Evolutionary conservation across 2,888 invertebrate genomes (phyloP).

Genomic region (Morpho achilles): DNA sequence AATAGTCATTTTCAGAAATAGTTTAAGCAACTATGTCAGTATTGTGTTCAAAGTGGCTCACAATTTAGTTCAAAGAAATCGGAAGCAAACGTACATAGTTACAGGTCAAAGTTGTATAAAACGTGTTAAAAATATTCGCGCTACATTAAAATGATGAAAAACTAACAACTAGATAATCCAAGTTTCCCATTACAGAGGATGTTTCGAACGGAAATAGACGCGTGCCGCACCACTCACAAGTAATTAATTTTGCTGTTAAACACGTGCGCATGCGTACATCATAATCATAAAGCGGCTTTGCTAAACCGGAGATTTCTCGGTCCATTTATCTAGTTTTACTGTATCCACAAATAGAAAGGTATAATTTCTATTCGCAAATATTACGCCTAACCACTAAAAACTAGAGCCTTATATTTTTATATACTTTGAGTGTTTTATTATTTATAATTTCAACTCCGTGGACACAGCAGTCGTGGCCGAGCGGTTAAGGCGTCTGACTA

Average conservation of each 20-base stretch:
- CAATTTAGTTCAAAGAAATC: no score
- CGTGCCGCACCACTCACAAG: conserved; percentile 25
- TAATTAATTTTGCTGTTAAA: conserved; percentile 43
- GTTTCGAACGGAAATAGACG: conserved; percentile 28
- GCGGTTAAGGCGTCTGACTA: conserved; percentile 94
- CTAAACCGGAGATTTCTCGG: conserved; percentile 51
- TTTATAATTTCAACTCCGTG: background rate
- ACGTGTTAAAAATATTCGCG: no score
- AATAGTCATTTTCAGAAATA: no score
- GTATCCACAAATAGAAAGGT: background rate
- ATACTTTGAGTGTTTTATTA: background rate
- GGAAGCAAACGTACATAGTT: no score
- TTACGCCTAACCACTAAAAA: background rate
- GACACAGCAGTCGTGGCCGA: conserved; percentile 87
- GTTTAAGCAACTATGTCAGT: no score
- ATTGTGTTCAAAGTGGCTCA: no score
- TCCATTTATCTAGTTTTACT: conserved; percentile 55
- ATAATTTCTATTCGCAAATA: background rate
- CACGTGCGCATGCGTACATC: conserved; percentile 50
- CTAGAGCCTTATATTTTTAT: background rate
- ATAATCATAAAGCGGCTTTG: conserved; percentile 45
- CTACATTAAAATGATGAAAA: no score
- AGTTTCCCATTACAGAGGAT: conserved; percentile 2
- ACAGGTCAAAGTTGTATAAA: no score
- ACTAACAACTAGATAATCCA: background rate